These are phyloP conservation scores for Gambelia wislizenii DNA, from an alignment of 2,797 vertebrate genomes.

Conservation along the genomic window DNA sequence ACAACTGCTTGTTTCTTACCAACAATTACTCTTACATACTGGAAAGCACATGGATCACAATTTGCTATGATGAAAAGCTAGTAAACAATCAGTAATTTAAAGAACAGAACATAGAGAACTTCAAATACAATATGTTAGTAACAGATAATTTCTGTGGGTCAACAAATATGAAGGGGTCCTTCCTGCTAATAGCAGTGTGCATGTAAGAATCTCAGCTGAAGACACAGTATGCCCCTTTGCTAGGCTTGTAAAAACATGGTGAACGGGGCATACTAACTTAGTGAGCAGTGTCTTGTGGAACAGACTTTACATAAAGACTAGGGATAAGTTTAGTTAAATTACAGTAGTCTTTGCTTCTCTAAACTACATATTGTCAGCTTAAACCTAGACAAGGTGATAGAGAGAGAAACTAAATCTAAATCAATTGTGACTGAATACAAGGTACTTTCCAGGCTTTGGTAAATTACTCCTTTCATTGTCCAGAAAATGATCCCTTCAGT, in stretches of 20 bases:
- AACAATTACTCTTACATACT: background rate
- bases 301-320: no score
- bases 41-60: background rate
- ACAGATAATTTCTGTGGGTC: background rate
- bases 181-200: background rate
- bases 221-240: background rate
- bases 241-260: background rate
- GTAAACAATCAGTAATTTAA: background rate
- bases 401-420: no score
- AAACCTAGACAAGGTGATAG: no score
- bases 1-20: background rate
- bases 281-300: background rate
- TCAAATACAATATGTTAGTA: background rate
- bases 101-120: background rate
- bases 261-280: background rate
- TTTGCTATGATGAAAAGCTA: background rate
- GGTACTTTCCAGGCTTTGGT: no score
- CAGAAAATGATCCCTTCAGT: no score
- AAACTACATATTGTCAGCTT: no score
- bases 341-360: background rate
- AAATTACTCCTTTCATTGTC: no score
- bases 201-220: background rate
- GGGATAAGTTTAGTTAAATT: background rate
- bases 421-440: no score
- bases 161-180: background rate